Evolutionary conservation across 2,113 vertebrate species (phyloP), one percentile per base, ranked within the genome.

Genomic region (Tetraodon nigroviridis): DNA sequence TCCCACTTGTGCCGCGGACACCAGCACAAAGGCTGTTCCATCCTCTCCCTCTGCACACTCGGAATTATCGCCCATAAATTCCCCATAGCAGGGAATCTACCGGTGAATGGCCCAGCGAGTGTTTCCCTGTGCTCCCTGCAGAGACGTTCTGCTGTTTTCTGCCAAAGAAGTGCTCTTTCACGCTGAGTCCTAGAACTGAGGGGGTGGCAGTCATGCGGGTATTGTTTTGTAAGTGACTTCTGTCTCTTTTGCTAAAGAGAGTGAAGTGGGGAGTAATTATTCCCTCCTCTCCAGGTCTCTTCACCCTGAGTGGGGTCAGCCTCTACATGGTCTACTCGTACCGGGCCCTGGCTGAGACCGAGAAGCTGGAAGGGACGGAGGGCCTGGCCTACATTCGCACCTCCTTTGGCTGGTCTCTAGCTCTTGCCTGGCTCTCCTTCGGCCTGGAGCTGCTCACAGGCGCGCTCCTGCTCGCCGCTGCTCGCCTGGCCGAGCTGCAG

Each of bases 381-480:
- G 69, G 51, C 6, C 41, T 90, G 32, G 61, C 71, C 42, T 61
- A 63, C 1, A 41, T 89, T 15, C 49, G 7, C 37, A 73, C 82
- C 46, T 78, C 88, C 51, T 92, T 90, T 1, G 87, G 89, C 80
- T 89, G 89, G 88, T 91, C 89, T 15, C 45, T 88, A 57, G 85
- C 64, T 18, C 67, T 91, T 71, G 90, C 90, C 60, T 92, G 90
- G 87, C 86, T 91, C 46, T 92, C 91, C 62, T 92, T 84, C 2
- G 19, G 76, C 64, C 58, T 81, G 2, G 89, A 91, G 83, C 59
- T 78, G 0, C 65, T 89, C 57, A 69, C 85, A 0, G 80, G 84
- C 0, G 0, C 62, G 0, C 73, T 92, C 47, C 76, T 84, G 46
- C 73, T 89, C 1, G 7, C 65, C 1, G 84, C 77, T 0, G 85